phyloP scores from a whole-genome alignment of 2,797 vertebrate genomes.

The Etheostoma nigrum region DNA sequence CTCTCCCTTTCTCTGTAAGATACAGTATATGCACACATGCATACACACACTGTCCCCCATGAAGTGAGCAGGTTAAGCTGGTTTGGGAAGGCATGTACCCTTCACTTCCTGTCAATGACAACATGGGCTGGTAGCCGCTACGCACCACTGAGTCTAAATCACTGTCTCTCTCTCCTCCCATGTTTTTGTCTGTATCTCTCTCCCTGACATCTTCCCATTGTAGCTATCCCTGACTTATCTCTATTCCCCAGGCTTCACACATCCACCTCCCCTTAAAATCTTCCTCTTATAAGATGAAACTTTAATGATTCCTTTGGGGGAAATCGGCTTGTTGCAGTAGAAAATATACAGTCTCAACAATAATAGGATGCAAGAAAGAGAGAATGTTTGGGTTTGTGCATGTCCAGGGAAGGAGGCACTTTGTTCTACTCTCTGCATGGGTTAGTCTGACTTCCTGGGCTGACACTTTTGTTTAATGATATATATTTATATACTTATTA shows the following conservation, averaged over 20 bases:
- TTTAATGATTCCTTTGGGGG: conserved; percentile 48
- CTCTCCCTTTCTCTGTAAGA: conserved; percentile 16
- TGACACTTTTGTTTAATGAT: conserved; percentile 19
- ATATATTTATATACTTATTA: conserved; percentile 3
- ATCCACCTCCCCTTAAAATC: conserved; percentile 2
- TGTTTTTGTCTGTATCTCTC: conserved; percentile 42
- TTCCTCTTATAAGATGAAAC: conserved; percentile 46
- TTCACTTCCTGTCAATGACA: conserved; percentile 81
- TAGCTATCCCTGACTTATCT: conserved; percentile 24
- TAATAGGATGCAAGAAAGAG: conserved; percentile 38
- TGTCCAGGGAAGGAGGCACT: conserved; percentile 8
- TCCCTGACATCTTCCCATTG: conserved; percentile 22
- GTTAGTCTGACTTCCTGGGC: conserved; percentile 39
- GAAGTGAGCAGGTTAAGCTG: conserved; percentile 72
- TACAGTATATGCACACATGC: conserved; percentile 30
- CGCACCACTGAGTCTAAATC: conserved; percentile 62
- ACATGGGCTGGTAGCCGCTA: conserved; percentile 61
- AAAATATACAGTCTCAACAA: conserved; percentile 39
- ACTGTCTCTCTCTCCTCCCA: conserved; percentile 20
- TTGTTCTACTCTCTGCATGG: conserved; percentile 36
- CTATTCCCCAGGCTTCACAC: not conserved
- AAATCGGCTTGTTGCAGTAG: conserved; percentile 37
- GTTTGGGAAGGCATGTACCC: conserved; percentile 69
- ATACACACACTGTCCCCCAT: conserved; percentile 42
- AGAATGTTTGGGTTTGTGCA: conserved; percentile 17